These are phyloP conservation scores for Ethmia dodecea DNA, from an alignment of 2,888 invertebrate genomes.

Conservation along the genomic window DNA sequence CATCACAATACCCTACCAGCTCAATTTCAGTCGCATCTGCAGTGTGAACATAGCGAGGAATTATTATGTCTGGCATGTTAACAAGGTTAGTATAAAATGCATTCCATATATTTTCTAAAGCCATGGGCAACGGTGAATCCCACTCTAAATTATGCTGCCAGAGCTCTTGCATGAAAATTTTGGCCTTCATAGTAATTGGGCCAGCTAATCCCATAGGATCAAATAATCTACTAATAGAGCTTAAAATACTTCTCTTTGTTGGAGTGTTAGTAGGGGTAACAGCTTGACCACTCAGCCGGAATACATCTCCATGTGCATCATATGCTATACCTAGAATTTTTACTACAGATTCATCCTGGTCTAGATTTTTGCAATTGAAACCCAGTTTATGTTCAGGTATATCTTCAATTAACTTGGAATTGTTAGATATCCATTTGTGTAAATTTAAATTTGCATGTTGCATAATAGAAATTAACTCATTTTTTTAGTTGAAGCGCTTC, in stretches of 20 bases:
- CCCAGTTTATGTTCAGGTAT: neutral
- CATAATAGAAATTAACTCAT: neutral
- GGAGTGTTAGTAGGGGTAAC: neutral
- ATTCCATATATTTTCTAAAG: neutral
- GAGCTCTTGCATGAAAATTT: neutral
- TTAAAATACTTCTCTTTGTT: slow-evolving; percentile 1
- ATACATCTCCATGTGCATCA: neutral
- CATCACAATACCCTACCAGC: slow-evolving; percentile 1
- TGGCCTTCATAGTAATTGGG: slow-evolving; percentile 2
- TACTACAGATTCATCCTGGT: neutral
- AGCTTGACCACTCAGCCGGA: neutral
- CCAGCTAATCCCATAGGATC: slow-evolving; percentile 6
- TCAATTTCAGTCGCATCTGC: neutral
- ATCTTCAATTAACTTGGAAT: neutral
- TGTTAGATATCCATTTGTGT: slow-evolving; percentile 5
- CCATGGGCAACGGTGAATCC: neutral
- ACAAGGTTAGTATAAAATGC: neutral
- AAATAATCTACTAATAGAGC: slow-evolving; percentile 1
- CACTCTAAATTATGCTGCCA: slow-evolving; percentile 1
- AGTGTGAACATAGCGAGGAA: neutral
- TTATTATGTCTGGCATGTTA: neutral
- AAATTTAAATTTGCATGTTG: neutral
- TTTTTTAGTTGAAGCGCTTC: neutral
- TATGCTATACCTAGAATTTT: slow-evolving; percentile 3
- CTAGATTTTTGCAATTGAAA: neutral